Base-by-base conservation (phyloP, 2,888 invertebrate genomes). In the Hololepta plana region DNA sequence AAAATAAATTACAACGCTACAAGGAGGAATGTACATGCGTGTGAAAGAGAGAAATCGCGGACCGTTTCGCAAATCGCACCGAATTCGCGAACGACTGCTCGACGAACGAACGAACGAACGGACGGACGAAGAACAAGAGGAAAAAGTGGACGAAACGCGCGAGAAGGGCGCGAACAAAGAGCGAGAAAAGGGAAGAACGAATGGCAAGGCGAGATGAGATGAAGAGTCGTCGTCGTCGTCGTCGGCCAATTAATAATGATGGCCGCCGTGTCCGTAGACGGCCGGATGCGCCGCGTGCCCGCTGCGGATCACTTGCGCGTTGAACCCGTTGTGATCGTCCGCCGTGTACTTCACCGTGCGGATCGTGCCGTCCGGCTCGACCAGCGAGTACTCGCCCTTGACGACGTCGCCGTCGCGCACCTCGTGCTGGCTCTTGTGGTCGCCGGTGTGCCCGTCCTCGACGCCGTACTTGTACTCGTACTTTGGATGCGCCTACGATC, bases 381-480 rank as follows among this genome's bases (percentile, higher is more conserved):
- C 40, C n/a, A 52, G 28, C 23, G 43, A 41, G 39, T 51, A 51
- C n/a, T 35, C 41, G 11, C 51, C 53, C 23, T 45, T 44, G 14
- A 49, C 49, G 15, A 43, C 32, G 24, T 51, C 41, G 4, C 51
- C 50, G 22, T 51, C 42, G 15, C 48, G 40, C 26, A 44, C 41
- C 35, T 53, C 53, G 26, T 44, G 39, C 29, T 53, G 53, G 11
- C 41, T 39, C 33, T 53, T 49, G 25, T 42, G 35, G 36, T 53
- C 53, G 12, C 47, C 44, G 15, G 49, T 50, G 22, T 53, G 49
- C 11, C 47, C 46, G 33, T 53, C 51, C 20, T 44, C 38, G 10
- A 53, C 50, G 3, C 49, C 50, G 26, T 53, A 52, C 20, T 46
- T 44, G 32, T 46, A 53, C 32, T 46, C 40, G 34, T 51, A 52